Evolutionary conservation across 2,888 invertebrate species (phyloP).

Genomic region (Bhutanitis thaidina): DNA sequence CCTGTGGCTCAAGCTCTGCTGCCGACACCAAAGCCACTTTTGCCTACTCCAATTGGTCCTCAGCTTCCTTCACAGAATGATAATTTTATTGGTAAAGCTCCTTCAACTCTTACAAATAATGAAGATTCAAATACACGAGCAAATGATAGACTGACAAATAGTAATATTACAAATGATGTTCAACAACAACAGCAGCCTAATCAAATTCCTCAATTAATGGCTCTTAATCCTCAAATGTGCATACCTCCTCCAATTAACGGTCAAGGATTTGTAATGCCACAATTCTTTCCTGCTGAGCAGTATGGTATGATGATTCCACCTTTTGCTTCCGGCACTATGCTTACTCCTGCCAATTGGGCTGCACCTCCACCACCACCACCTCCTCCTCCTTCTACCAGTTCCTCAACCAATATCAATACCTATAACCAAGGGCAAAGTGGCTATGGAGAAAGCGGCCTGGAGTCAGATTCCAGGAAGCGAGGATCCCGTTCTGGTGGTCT

Average conservation of each 20-base stretch:
- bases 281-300: constrained; percentile 64
- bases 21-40: constrained; percentile 44
- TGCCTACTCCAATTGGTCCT: constrained; percentile 54
- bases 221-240: constrained; percentile 58
- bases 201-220: constrained; percentile 64
- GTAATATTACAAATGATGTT: constrained; percentile 30
- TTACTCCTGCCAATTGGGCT: constrained; percentile 49
- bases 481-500: constrained; percentile 46
- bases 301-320: constrained; percentile 64
- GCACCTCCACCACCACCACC: constrained; percentile 61
- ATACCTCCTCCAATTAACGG: constrained; percentile 65
- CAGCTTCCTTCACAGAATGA: constrained; percentile 45
- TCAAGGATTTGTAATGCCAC: constrained; percentile 56
- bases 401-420: constrained; percentile 37
- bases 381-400: constrained; percentile 54
- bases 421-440: constrained; percentile 53
- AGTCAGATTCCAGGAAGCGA: constrained; percentile 74
- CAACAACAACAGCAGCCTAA: constrained; percentile 34
- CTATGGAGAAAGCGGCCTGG: constrained; percentile 62
- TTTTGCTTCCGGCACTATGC: constrained; percentile 35
- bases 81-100: constrained; percentile 38
- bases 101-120: constrained; percentile 33
- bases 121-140: constrained; percentile 24
- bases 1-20: constrained; percentile 44
- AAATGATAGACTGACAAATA: constrained; percentile 29